Conservation (phyloP, 2,113 vertebrate species). For the Acanthisitta chloris region DNA sequence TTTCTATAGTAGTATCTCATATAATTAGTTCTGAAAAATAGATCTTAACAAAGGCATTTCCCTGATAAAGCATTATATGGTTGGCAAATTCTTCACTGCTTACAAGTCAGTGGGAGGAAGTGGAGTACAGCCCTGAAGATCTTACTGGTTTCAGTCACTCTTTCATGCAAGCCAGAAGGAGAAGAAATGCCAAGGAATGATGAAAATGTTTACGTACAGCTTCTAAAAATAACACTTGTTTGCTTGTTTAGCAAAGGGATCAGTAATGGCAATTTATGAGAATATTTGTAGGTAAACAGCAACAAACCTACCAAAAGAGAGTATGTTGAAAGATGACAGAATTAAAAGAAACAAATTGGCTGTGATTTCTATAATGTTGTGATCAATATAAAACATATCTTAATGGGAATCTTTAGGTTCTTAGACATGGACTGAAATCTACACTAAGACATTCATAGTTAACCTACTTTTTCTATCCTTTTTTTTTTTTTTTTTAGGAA, state of each 20-base stretch:
- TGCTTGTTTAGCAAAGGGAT: neutral
- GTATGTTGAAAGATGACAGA: neutral
- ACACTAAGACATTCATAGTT: neutral
- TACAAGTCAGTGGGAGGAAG: neutral
- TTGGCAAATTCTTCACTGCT: neutral
- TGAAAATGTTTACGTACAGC: rapidly evolving
- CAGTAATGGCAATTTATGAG: neutral
- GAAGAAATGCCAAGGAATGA: neutral
- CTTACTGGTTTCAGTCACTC: neutral
- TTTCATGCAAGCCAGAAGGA: neutral
- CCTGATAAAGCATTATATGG: neutral
- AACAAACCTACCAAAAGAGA: neutral
- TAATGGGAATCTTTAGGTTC: neutral
- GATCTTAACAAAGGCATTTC: neutral
- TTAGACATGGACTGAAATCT: neutral
- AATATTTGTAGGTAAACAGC: neutral
- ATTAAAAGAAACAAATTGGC: neutral
- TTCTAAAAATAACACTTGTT: neutral
- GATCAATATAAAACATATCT: neutral
- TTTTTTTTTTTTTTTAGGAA: no score
- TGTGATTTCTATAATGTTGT: neutral
- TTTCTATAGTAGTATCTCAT: neutral
- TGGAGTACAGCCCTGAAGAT: neutral
- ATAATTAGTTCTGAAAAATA: neutral
- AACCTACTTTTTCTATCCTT: neutral